These are phyloP conservation scores for Platalea minor DNA, from an alignment of 2,797 vertebrate species.

Conservation along the genomic window DNA sequence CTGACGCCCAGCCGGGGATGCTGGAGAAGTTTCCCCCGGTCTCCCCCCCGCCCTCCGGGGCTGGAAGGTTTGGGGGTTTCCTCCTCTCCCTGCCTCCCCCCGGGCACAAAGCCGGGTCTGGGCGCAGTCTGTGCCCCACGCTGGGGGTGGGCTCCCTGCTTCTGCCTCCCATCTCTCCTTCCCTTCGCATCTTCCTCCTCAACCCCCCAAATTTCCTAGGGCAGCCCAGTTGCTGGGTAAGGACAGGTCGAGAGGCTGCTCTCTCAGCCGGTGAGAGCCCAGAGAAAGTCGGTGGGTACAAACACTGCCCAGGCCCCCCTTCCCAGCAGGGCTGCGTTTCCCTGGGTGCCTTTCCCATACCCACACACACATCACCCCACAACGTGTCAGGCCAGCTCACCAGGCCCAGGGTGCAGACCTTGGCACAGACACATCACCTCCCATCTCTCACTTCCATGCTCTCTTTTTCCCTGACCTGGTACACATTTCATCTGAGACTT, in stretches of 20 bases:
- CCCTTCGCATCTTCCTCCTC: rapidly evolving
- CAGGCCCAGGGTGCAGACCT: rapidly evolving
- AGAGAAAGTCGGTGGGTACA: rapidly evolving
- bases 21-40: background rate
- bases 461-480: background rate
- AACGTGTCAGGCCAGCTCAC: rapidly evolving
- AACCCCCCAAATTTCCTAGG: rapidly evolving
- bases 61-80: rapidly evolving
- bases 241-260: background rate
- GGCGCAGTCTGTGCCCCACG: rapidly evolving
- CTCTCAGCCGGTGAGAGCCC: rapidly evolving
- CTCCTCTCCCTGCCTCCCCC: background rate
- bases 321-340: background rate
- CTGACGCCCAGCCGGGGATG: slow-evolving; percentile 4
- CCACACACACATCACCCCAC: rapidly evolving
- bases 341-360: too few species aligned
- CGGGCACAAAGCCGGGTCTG: background rate
- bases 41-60: background rate
- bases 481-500: background rate
- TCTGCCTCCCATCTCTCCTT: background rate
- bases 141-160: background rate
- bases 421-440: background rate
- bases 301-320: rapidly evolving
- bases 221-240: rapidly evolving
- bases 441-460: background rate